These are phyloP conservation scores for Malurus cyaneus DNA, from an alignment of 2,113 vertebrate species.

Conservation along the genomic window DNA sequence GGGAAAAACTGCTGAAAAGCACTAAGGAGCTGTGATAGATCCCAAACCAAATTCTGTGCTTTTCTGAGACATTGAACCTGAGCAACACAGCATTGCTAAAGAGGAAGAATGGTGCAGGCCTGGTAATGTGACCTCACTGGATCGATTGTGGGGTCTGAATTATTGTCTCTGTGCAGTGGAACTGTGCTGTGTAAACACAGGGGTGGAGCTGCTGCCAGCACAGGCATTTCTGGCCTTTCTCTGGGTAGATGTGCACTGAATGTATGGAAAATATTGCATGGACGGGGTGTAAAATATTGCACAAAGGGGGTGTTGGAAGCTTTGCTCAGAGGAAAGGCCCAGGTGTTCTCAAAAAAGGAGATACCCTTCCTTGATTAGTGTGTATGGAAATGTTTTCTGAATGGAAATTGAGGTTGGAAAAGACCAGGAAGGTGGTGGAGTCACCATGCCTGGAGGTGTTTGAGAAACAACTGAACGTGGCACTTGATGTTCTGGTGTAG, in stretches of 20 bases:
- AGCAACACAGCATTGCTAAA: neutral
- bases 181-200: neutral
- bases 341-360: neutral
- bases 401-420: neutral
- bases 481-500: neutral
- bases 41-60: neutral
- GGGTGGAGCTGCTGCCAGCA: neutral
- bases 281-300: neutral
- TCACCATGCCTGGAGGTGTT: neutral
- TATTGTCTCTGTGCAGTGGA: neutral
- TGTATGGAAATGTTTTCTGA: neutral
- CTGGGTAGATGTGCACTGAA: neutral
- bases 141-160: neutral
- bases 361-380: neutral
- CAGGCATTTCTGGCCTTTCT: neutral
- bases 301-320: neutral
- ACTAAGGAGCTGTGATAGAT: neutral
- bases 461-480: neutral
- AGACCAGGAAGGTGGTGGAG: neutral
- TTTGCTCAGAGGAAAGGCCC: neutral
- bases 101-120: neutral
- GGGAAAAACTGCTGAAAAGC: neutral
- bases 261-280: neutral
- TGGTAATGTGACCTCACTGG: neutral
- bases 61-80: neutral